Percentiles rank a stretch among this genome's conserved stretches.
phyloP scores from a whole-genome alignment of 2,797 vertebrate genomes.

The Manis pentadactyla region DNA sequence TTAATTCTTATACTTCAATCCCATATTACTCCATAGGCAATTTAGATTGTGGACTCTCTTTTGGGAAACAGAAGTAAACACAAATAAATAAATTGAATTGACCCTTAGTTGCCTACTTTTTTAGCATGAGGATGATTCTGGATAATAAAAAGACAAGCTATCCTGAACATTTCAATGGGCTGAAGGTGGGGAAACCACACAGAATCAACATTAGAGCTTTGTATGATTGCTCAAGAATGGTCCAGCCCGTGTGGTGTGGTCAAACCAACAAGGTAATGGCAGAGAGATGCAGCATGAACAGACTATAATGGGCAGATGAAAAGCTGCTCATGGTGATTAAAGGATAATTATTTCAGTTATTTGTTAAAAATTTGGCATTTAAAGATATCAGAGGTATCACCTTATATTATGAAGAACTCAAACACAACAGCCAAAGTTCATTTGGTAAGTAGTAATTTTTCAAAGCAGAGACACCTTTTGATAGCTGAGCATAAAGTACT shows the following conservation, averaged over 20 bases:
- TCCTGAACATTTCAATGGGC: neutral
- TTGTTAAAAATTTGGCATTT: neutral
- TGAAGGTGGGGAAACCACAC: neutral
- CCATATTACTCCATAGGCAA: neutral
- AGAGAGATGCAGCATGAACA: fast-evolving
- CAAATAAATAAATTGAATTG: neutral
- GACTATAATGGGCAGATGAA: neutral
- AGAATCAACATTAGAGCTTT: fast-evolving
- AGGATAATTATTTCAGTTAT: neutral
- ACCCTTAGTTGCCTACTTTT: neutral
- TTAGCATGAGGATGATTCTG: neutral
- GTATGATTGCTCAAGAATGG: neutral
- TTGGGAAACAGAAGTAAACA: neutral
- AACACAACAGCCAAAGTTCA: neutral
- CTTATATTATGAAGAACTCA: neutral
- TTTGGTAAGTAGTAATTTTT: neutral
- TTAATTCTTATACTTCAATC: neutral
- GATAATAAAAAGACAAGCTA: fast-evolving
- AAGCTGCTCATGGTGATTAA: neutral
- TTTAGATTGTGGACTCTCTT: neutral
- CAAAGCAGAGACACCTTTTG: neutral
- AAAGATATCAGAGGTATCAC: neutral
- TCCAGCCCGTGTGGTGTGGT: neutral
- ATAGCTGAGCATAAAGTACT: neutral
- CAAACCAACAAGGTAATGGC: neutral